Conservation (phyloP, 1,140 invertebrate species). For the Trichoplusia ni region DNA sequence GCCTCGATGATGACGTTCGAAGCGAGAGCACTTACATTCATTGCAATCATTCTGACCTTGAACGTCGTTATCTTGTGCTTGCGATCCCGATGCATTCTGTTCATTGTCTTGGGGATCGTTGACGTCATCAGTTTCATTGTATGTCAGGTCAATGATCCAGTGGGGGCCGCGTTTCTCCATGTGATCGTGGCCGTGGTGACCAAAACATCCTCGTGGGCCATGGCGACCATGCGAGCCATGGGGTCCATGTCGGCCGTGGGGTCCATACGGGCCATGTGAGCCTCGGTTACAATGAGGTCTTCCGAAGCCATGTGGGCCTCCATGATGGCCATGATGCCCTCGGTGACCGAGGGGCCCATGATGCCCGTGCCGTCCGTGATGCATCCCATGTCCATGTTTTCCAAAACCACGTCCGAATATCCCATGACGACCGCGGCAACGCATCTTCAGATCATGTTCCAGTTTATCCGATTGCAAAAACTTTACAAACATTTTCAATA, state of each 20-base stretch:
- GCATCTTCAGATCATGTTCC: neutral
- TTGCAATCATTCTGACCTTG: neutral
- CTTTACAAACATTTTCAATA: conserved; percentile 4
- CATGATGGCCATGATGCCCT: neutral
- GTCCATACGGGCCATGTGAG: neutral
- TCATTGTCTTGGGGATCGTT: neutral
- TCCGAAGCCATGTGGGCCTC: neutral
- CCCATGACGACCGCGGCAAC: neutral
- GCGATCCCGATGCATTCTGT: neutral
- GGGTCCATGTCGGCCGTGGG: neutral
- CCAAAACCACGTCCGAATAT: neutral
- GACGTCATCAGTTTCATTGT: neutral
- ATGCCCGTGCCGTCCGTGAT: neutral
- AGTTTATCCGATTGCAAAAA: conserved; percentile 1
- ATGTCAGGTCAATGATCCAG: conserved; percentile 6
- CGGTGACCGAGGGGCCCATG: neutral
- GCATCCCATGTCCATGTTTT: conserved; percentile 1
- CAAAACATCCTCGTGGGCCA: conserved; percentile 5
- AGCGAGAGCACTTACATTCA: conserved; percentile 5
- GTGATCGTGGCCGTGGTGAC: neutral
- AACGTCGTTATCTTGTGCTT: neutral
- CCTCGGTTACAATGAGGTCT: conserved; percentile 11
- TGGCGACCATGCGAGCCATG: neutral
- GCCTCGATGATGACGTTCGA: neutral
- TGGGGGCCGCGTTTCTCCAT: neutral